These are phyloP conservation scores for Platysternon megacephalum DNA, from an alignment of 2,113 vertebrate species.

Conservation along the genomic window DNA sequence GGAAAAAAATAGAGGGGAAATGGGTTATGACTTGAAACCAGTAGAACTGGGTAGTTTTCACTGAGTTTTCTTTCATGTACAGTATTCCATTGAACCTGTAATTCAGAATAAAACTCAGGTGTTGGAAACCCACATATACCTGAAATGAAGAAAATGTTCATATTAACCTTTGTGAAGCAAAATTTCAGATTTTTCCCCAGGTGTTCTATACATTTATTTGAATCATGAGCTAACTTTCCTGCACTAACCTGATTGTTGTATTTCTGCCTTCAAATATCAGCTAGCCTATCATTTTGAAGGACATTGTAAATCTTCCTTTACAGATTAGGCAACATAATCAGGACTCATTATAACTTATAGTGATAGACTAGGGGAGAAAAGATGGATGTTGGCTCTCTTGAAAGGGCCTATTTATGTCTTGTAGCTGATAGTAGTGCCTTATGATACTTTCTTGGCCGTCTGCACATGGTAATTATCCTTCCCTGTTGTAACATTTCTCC, in stretches of 20 bases:
- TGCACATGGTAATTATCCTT: slow-evolving; percentile 15
- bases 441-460: background rate
- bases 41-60: background rate
- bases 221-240: background rate
- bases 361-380: background rate
- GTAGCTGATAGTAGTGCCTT: background rate
- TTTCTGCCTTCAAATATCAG: background rate
- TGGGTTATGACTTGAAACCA: background rate
- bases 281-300: background rate
- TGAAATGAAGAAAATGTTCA: background rate
- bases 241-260: background rate
- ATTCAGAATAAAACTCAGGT: background rate
- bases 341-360: background rate
- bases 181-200: background rate
- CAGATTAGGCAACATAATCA: background rate
- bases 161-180: background rate
- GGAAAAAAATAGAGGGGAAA: too few relatives aligned
- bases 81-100: background rate
- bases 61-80: background rate
- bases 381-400: background rate
- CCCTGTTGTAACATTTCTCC: background rate
- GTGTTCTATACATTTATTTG: background rate
- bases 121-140: background rate
- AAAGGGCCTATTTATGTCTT: background rate
- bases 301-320: background rate